phyloP scores from a whole-genome alignment of 2,888 invertebrate genomes.

The Marasmarcha lunaedactyla region DNA sequence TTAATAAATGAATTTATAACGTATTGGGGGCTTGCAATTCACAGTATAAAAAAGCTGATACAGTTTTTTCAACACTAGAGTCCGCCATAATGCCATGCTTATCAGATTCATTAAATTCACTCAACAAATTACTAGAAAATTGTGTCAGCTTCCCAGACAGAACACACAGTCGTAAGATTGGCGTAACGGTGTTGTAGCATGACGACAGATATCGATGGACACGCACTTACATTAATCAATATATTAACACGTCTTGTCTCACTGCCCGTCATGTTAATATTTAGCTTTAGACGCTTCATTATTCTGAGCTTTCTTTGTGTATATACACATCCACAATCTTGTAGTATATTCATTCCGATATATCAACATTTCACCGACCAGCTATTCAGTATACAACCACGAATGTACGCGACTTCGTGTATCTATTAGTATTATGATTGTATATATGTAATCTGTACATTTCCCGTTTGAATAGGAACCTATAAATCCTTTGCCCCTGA shows the following conservation, averaged over 20 bases:
- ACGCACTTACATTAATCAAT: slow-evolving; percentile 30
- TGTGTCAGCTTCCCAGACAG: slow-evolving; percentile 24
- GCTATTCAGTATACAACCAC: no score
- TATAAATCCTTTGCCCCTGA: no score
- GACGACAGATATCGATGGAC: slow-evolving; percentile 19
- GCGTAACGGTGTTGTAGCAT: slow-evolving; percentile 31
- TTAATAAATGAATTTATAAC: no score
- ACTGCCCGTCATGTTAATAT: slow-evolving; percentile 27
- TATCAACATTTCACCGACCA: no score
- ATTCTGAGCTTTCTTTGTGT: slow-evolving; percentile 32
- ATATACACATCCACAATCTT: no score
- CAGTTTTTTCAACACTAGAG: slow-evolving; percentile 20
- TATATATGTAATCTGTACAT: no score
- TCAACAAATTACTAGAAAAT: slow-evolving; percentile 11
- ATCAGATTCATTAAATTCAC: no score
- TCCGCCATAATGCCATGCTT: no score
- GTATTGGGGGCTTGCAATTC: slow-evolving; percentile 28
- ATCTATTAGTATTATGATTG: no score
- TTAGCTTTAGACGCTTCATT: slow-evolving; percentile 38
- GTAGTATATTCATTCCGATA: no score
- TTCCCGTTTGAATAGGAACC: no score
- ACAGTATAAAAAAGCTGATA: slow-evolving; percentile 19
- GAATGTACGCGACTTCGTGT: no score
- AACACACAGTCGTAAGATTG: slow-evolving; percentile 21
- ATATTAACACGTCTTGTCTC: slow-evolving; percentile 21